Conservation (phyloP, 1,140 invertebrate species). For the Zaprionus lachaisei region DNA sequence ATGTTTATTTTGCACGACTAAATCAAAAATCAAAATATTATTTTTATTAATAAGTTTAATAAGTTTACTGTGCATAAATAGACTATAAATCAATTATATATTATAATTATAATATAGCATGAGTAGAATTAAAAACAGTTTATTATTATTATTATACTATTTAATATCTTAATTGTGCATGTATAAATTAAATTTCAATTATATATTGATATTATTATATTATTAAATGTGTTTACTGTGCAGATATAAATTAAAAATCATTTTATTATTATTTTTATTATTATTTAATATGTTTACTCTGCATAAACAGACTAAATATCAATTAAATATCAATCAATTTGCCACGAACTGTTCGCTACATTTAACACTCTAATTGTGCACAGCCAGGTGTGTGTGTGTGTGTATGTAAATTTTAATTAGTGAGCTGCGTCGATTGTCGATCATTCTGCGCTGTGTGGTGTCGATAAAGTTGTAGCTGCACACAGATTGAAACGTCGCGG, state of each 20-base stretch:
- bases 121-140: too few species aligned
- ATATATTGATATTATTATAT: constrained; percentile 16
- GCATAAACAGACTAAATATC: constrained; percentile 18
- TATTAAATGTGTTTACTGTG: constrained; percentile 54
- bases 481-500: constrained; percentile 76
- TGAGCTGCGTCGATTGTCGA: constrained; percentile 15
- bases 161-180: too few species aligned
- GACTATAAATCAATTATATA: too few species aligned
- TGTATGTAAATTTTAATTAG: constrained; percentile 70
- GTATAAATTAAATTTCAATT: too few species aligned
- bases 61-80: not conserved
- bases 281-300: constrained; percentile 57
- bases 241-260: constrained; percentile 62
- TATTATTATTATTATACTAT: too few species aligned
- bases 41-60: too few species aligned
- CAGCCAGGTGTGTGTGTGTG: not conserved
- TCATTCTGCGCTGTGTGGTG: constrained; percentile 48
- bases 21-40: constrained; percentile 35
- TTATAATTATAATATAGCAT: too few species aligned
- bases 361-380: constrained; percentile 66
- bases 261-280: constrained; percentile 12
- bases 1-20: not conserved
- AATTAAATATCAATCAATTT: constrained; percentile 78
- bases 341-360: constrained; percentile 43
- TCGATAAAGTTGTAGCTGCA: constrained; percentile 78